phyloP scores from a whole-genome alignment of 1,140 invertebrate genomes.

The Anadara kagoshimensis region DNA sequence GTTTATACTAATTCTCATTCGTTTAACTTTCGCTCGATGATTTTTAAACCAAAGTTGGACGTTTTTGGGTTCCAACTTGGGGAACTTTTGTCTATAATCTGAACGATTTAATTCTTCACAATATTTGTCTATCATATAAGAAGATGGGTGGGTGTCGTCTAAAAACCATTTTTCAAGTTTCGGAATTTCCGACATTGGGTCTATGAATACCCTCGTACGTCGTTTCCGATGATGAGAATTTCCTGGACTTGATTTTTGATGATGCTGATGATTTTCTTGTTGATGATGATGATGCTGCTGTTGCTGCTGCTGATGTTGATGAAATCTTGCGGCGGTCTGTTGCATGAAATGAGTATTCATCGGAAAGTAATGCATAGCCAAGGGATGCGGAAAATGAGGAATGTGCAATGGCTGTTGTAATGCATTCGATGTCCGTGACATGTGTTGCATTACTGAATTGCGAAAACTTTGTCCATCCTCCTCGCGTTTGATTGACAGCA shows the following conservation, averaged over 20 bases:
- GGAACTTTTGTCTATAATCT: slow-evolving; percentile 95
- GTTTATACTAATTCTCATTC: slow-evolving; percentile 75
- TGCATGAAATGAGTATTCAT: slow-evolving; percentile 66
- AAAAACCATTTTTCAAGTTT: slow-evolving; percentile 97
- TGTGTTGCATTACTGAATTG: slow-evolving; percentile 34
- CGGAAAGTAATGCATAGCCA: slow-evolving; percentile 68
- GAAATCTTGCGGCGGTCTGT: slow-evolving; percentile 45
- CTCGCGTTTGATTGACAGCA: slow-evolving; percentile 31
- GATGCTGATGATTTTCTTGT: slow-evolving; percentile 19
- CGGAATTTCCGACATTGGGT: slow-evolving; percentile 97
- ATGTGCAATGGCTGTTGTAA: slow-evolving; percentile 61
- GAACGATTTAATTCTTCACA: slow-evolving; percentile 95
- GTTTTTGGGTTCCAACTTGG: slow-evolving; percentile 96
- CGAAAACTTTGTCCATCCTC: slow-evolving; percentile 34
- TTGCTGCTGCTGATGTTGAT: slow-evolving; percentile 45
- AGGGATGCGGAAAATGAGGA: slow-evolving; percentile 61
- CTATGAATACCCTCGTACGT: slow-evolving; percentile 98
- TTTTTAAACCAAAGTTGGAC: slow-evolving; percentile 96
- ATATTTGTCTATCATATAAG: slow-evolving; percentile 96
- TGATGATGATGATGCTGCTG: slow-evolving; percentile 29
- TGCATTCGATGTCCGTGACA: slow-evolving; percentile 29
- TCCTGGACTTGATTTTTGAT: slow-evolving; percentile 35
- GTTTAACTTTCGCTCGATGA: slow-evolving; percentile 93
- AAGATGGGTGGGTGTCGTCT: slow-evolving; percentile 97
- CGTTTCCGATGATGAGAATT: slow-evolving; percentile 76